Evolutionary conservation across 1,140 invertebrate species (phyloP), one percentile per base, ranked within the genome.

Genomic region (Drosophila mauritiana): DNA sequence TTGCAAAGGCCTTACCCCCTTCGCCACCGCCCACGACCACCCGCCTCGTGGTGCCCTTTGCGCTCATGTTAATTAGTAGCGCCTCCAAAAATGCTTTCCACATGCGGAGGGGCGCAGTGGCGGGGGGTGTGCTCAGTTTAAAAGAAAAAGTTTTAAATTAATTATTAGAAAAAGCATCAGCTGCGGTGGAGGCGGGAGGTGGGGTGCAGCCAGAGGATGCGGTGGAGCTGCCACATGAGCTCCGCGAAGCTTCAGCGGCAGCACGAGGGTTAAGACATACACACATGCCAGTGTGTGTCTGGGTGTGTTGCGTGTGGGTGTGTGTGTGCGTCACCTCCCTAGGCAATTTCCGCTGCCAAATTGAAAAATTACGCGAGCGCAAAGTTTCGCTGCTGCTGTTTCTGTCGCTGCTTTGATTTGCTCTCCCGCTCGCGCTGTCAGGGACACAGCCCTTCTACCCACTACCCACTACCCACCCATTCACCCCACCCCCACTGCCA

Each of bases 321-420:
- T 55, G 53, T 65, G 72, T 77, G 81, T 80, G 64, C 69, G 82
- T 80, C 78, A 90, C 81, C 78, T 91, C 90, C 90, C 90, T 89
- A 89, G 90, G 90, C 90, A 91, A 91, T 91, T 91, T 91, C 90
- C 90, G 90, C 83, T 90, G 90, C 86, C 90, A 91, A 91, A 91
- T 91, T 91, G 90, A 91, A 91, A 91, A 91, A 91, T 91, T 91
- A 91, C 90, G 85, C 84, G 78, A 88, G 84, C 68, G 80, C 80
- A 86, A 88, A 86, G 75, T 88, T 86, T 88, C 43, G 42, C 57
- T 61, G 37, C 40, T 20, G 31, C 37, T 42, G 31, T 25, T 40
- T 27, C 63, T 48, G 39, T 59, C 57, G 57, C 51, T 63, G 54
- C 82, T 84, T 86, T 85, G 82, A 85, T 85, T 85, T 86, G 61